A percentile compares a stretch with the other conserved stretches of the same genome.
Evolutionary conservation across 1,140 invertebrate genomes (phyloP).

Genomic region (Papilio machaon): DNA sequence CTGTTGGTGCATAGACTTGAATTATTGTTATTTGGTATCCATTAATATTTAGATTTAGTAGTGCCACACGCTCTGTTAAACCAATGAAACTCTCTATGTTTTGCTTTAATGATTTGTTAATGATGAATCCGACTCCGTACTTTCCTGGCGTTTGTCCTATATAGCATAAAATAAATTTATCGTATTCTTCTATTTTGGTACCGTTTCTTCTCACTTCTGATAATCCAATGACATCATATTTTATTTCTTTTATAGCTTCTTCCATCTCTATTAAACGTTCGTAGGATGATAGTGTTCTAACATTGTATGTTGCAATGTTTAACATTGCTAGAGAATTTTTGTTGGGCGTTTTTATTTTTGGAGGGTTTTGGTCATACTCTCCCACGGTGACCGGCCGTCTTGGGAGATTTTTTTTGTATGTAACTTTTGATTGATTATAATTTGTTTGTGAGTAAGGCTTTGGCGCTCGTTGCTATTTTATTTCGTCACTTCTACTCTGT

Average conservation of each 20-base stretch:
- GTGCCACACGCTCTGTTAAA: conserved; percentile 6
- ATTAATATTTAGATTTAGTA: conserved; percentile 16
- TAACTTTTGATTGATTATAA: no score
- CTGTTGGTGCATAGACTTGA: conserved; percentile 33
- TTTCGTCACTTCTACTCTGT: not conserved
- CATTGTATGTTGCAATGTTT: conserved; percentile 44
- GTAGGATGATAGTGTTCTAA: no score
- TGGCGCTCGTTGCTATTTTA: conserved; percentile 45
- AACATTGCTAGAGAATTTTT: conserved; percentile 15
- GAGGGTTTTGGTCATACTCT: no score
- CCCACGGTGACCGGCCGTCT: no score
- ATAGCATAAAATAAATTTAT: conserved; percentile 30
- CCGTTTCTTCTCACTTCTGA: conserved; percentile 35
- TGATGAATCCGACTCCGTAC: conserved; percentile 29
- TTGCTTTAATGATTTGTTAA: conserved; percentile 26
- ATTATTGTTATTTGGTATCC: not conserved
- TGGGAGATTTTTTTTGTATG: no score
- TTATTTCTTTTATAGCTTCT: conserved; percentile 42
- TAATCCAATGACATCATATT: conserved; percentile 48
- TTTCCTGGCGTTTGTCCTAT: conserved; percentile 18
- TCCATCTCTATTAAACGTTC: conserved; percentile 41
- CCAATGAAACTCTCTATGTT: conserved; percentile 30
- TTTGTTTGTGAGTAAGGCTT: conserved; percentile 40
- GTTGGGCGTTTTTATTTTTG: not conserved
- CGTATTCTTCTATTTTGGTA: conserved; percentile 35